Evolutionary conservation across 2,113 vertebrate genomes (phyloP).

Genomic region (Phycodurus eques): DNA sequence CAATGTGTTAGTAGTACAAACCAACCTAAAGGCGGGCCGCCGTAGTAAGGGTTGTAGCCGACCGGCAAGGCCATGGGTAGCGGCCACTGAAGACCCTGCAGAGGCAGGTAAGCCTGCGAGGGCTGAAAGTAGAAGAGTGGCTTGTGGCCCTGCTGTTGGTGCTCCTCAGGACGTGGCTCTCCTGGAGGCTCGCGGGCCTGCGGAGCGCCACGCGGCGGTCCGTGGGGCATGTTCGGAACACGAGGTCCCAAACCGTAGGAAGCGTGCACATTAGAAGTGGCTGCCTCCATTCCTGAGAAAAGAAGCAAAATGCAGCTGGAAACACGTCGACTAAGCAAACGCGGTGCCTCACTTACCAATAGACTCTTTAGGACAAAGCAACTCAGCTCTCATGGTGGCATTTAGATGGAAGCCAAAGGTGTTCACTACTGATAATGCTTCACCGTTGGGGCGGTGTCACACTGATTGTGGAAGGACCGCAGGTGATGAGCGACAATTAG

Average conservation of each 20-base stretch:
- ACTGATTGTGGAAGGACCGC: slow-evolving; percentile 39
- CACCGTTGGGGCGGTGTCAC: background rate
- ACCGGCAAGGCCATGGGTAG: slow-evolving; percentile 55
- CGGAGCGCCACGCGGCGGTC: background rate
- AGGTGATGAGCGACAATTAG: slow-evolving; percentile 36
- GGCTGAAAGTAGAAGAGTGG: slow-evolving; percentile 74
- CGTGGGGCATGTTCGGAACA: slow-evolving; percentile 24
- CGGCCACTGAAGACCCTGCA: slow-evolving; percentile 74
- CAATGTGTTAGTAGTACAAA: background rate
- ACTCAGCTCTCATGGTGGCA: background rate
- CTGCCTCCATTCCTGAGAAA: slow-evolving; percentile 59
- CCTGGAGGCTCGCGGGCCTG: slow-evolving; percentile 28
- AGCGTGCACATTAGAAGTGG: slow-evolving; percentile 32
- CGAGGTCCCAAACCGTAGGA: slow-evolving; percentile 34
- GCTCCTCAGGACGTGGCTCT: slow-evolving; percentile 46
- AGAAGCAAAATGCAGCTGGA: background rate
- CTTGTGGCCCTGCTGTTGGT: slow-evolving; percentile 49
- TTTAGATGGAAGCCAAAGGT: slow-evolving; percentile 33
- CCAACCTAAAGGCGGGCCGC: slow-evolving; percentile 64
- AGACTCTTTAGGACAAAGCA: slow-evolving; percentile 10
- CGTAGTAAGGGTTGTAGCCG: slow-evolving; percentile 67
- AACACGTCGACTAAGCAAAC: background rate
- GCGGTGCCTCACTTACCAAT: slow-evolving; percentile 18
- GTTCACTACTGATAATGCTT: background rate
- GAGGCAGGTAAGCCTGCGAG: slow-evolving; percentile 63